A percentile compares a stretch with the other conserved stretches of the same genome.
These are phyloP conservation scores for Pica pica DNA, from an alignment of 2,113 vertebrate species.

Conservation along the genomic window DNA sequence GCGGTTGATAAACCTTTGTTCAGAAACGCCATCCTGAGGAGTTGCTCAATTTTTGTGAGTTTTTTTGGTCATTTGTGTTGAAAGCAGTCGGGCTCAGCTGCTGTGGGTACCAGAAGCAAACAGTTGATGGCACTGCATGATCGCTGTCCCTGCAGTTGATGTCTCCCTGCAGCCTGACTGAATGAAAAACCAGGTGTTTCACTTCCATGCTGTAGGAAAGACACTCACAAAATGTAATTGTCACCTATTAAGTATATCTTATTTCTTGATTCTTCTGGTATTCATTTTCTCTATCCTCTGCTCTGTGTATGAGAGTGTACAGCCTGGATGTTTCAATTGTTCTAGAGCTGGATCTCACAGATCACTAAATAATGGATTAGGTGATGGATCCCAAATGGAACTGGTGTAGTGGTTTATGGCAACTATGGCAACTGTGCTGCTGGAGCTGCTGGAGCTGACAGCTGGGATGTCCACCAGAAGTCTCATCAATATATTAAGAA, in stretches of 20 bases:
- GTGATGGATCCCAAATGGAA: not conserved
- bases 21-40: not conserved
- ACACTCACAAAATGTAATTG: not conserved
- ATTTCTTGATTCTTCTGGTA: not conserved
- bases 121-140: conserved; percentile 38
- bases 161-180: not conserved
- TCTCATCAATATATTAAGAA: not conserved
- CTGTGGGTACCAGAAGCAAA: not conserved
- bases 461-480: not conserved
- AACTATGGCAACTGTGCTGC: not conserved
- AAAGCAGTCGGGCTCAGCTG: not conserved
- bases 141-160: not conserved
- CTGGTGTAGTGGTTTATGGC: not conserved
- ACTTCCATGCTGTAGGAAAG: not conserved
- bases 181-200: not conserved
- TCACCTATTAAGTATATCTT: not conserved
- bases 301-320: not conserved
- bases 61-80: not conserved
- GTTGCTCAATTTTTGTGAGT: not conserved
- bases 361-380: not conserved
- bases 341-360: not conserved
- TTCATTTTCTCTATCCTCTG: not conserved
- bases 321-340: not conserved
- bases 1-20: not conserved
- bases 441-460: not conserved